These are phyloP conservation scores for Charaxes varanes DNA, from an alignment of 1,140 invertebrate genomes.

Conservation along the genomic window DNA sequence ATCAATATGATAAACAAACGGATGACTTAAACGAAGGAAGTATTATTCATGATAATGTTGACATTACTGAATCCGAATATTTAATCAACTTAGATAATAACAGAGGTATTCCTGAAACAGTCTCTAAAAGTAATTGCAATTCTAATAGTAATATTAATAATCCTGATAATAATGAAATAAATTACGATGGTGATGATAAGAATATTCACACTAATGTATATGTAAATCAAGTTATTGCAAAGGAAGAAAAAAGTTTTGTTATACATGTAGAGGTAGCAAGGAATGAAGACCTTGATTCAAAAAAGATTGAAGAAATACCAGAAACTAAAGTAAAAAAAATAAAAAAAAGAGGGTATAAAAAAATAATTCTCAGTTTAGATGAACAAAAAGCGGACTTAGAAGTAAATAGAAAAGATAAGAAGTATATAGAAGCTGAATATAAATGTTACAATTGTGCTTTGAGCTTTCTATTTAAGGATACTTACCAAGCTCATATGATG, in stretches of 20 bases:
- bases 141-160: too few species aligned
- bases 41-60: too few species aligned
- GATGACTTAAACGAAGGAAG: too few species aligned
- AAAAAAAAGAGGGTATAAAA: slow-evolving; percentile 33
- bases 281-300: background rate
- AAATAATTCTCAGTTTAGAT: slow-evolving; percentile 42
- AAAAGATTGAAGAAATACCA: background rate
- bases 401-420: slow-evolving; percentile 44
- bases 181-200: slow-evolving; percentile 11
- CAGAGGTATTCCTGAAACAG: too few species aligned
- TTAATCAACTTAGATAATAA: too few species aligned
- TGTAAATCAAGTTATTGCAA: slow-evolving; percentile 10
- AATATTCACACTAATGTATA: slow-evolving; percentile 14
- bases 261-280: slow-evolving; percentile 6
- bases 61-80: too few species aligned
- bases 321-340: slow-evolving; percentile 25
- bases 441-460: slow-evolving; percentile 62
- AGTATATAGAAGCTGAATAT: slow-evolving; percentile 57
- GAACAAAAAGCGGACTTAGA: slow-evolving; percentile 64
- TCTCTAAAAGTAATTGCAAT: too few species aligned
- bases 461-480: slow-evolving; percentile 59
- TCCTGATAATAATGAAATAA: slow-evolving; percentile 2
- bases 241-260: slow-evolving; percentile 5
- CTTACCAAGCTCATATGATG: slow-evolving; percentile 65
- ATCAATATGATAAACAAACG: too few species aligned